Conservation (phyloP, 2,797 vertebrate species). For the Bufotes viridis region DNA sequence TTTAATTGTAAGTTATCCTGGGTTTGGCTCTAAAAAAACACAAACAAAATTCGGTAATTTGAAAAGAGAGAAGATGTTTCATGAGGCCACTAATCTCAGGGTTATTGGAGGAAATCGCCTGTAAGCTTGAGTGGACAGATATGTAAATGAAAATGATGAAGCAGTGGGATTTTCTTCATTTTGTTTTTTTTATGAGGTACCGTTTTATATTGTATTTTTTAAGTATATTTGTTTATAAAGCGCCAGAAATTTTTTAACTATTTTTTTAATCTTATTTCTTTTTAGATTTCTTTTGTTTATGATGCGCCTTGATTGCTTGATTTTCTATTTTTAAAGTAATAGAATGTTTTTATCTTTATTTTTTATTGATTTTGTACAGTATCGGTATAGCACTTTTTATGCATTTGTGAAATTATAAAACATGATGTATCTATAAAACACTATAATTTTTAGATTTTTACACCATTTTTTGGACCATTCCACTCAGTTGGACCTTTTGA, state of each 20-base stretch:
- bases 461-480: no score
- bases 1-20: slow-evolving; percentile 54
- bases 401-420: no score
- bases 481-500: no score
- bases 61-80: slow-evolving; percentile 31
- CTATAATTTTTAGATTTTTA: no score
- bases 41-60: slow-evolving; percentile 53
- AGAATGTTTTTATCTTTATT: no score
- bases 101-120: slow-evolving; percentile 48
- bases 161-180: slow-evolving; percentile 21
- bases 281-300: not conserved
- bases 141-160: slow-evolving; percentile 38
- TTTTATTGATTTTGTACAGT: no score
- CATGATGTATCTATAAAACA: no score
- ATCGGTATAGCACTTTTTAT: no score
- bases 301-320: not conserved
- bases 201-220: not conserved
- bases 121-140: slow-evolving; percentile 42
- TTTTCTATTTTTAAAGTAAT: no score
- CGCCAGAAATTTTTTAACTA: not conserved
- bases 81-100: slow-evolving; percentile 39
- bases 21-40: slow-evolving; percentile 3
- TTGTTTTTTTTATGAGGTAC: not conserved
- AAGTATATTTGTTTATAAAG: not conserved
- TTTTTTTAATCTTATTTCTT: not conserved